Evolutionary conservation across 2,113 vertebrate genomes (phyloP), one percentile per base, ranked within the genome.

Genomic region (Aegithalos caudatus): DNA sequence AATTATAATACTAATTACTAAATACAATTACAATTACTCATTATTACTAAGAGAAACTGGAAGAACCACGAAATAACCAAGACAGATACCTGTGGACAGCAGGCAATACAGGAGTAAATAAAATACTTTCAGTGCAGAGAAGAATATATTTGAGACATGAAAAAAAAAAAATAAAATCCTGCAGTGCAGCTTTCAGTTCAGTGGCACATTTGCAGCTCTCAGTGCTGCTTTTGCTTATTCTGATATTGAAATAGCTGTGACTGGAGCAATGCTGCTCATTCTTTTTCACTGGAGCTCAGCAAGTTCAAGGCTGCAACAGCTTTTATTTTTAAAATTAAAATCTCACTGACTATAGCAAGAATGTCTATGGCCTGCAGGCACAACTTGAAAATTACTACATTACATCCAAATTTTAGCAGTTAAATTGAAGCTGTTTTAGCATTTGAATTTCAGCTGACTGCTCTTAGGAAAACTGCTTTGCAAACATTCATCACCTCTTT

Each of bases 311-410:
- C 64, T 85, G 37, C 71, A 90, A 31, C 47, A 71, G 71, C 45
- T 81, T 91, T 91, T 73, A 44, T 84, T 89, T 92, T 93, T 61
- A 21, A 84, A 84, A 86, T 70, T 37, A 65, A 91, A 78, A 89
- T 78, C 73, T 91, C 48, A 17, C 28, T 83, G 66, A 7, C 31
- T 77, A 20, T 51, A 40, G 48, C 18, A 62, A 62, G 56, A 51
- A 44, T 80, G 45, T n/a, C 10, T 72, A 2, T 78, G 65, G 69
- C 88, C 81, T 91, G 51, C 60, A 93, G 88, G 90, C 88, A 91
- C 16, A 10, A 78, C 60, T 74, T 48, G 51, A 27, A 60, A 70
- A 50, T 91, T 7, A 20, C 31, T 65, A 33, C 23, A 6, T 62
- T 89, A 18, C 65, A 64, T 54, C 60, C 25, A 25, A 18, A 57